Percentiles rank a stretch among this genome's conserved stretches.
Evolutionary conservation across 2,888 invertebrate genomes (phyloP).

Genomic region (Trachelus iudaicus): DNA sequence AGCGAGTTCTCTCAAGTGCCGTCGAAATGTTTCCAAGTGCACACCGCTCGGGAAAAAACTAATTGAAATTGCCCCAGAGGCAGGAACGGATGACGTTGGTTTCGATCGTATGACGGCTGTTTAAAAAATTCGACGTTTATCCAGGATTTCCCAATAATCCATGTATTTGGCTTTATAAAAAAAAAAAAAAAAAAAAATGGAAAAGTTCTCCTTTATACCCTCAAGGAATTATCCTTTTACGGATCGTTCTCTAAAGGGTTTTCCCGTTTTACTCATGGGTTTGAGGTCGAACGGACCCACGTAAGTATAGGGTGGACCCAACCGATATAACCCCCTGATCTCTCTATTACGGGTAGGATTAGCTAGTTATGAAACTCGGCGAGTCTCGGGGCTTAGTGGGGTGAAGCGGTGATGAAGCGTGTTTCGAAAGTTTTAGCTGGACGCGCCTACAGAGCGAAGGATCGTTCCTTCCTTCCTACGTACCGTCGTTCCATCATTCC

Average conservation of each 20-base stretch:
- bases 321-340: slow-evolving; percentile 36
- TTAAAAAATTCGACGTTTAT: background rate
- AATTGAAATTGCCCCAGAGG: slow-evolving; percentile 46
- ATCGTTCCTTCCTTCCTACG: slow-evolving; percentile 25
- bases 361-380: slow-evolving; percentile 59
- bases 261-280: background rate
- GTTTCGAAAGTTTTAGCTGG: slow-evolving; percentile 21
- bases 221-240: background rate
- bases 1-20: slow-evolving; percentile 52
- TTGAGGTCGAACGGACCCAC: background rate
- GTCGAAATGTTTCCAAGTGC: slow-evolving; percentile 55
- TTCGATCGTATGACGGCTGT: background rate
- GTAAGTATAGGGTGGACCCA: background rate
- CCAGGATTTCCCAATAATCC: background rate
- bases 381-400: slow-evolving; percentile 12
- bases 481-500: slow-evolving; percentile 5
- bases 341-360: slow-evolving; percentile 60
- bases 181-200: too few relatives aligned
- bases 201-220: background rate
- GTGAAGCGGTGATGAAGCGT: slow-evolving; percentile 29
- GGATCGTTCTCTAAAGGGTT: background rate
- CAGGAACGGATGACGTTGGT: background rate
- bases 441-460: slow-evolving; percentile 8
- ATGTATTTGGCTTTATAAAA: background rate
- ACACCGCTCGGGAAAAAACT: slow-evolving; percentile 50